These are phyloP conservation scores for Excalfactoria chinensis DNA, from an alignment of 2,113 vertebrate species.

Conservation along the genomic window DNA sequence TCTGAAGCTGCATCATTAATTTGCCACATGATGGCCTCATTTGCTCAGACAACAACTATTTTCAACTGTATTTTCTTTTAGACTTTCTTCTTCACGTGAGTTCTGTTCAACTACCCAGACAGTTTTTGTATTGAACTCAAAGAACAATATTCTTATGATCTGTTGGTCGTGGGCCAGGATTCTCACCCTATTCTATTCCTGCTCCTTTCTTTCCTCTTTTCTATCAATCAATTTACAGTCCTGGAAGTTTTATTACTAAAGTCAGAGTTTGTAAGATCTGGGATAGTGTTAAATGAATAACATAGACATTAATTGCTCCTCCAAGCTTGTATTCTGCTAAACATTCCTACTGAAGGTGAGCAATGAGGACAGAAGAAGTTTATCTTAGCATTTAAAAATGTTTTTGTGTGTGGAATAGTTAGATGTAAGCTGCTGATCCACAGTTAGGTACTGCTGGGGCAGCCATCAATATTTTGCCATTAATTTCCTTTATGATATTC, in stretches of 20 bases:
- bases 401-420: neutral
- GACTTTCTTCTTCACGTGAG: neutral
- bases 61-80: neutral
- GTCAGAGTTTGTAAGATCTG: neutral
- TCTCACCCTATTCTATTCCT: too few relatives aligned
- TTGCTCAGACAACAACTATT: neutral
- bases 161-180: neutral
- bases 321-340: neutral
- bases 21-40: constrained; percentile 57
- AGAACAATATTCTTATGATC: neutral
- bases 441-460: neutral
- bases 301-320: neutral
- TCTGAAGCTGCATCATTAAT: neutral
- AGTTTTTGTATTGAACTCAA: neutral
- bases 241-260: neutral
- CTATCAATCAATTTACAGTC: neutral
- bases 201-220: neutral
- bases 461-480: neutral
- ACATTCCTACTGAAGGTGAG: neutral
- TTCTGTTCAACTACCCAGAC: neutral
- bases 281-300: neutral
- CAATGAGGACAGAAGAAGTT: neutral
- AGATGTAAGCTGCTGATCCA: neutral
- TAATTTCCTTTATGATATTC: neutral
- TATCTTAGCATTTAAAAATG: neutral